A percentile compares a stretch with the other conserved stretches of the same genome.
Conservation (phyloP, 2,113 vertebrate genomes). For the Papio anubis region DNA sequence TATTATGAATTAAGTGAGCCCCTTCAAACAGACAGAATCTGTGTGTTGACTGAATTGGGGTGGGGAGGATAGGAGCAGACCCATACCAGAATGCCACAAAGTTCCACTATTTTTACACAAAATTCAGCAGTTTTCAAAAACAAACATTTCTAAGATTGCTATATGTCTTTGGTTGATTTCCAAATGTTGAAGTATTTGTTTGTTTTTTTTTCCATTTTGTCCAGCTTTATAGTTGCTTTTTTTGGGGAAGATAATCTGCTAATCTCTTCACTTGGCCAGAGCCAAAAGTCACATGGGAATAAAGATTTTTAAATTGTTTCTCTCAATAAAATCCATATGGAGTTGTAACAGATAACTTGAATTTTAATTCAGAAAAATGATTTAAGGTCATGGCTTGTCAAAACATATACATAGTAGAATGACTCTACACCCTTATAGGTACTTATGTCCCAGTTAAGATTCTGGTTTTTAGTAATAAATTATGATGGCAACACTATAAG, state of each 20-base stretch:
- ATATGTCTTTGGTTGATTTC: background rate
- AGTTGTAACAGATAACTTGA: background rate
- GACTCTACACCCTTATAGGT: background rate
- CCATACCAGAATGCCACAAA: background rate
- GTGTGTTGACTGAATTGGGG: background rate
- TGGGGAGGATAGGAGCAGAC: background rate
- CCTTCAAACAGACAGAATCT: background rate
- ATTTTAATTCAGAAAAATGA: conserved; percentile 14
- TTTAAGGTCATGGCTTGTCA: background rate
- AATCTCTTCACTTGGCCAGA: background rate
- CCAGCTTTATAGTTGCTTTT: background rate
- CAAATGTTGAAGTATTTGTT: background rate
- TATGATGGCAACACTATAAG: background rate
- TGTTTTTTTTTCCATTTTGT: background rate
- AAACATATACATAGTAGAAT: background rate
- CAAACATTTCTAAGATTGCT: background rate
- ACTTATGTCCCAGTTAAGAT: background rate
- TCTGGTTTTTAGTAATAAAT: background rate
- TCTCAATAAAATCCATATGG: background rate
- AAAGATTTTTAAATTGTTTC: background rate
- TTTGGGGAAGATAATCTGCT: background rate
- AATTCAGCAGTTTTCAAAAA: background rate
- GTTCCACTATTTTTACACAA: background rate
- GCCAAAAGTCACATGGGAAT: background rate
- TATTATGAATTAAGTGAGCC: background rate